Evolutionary conservation across 2,113 vertebrate genomes (phyloP).

Genomic region (Anser brachyrhynchus): DNA sequence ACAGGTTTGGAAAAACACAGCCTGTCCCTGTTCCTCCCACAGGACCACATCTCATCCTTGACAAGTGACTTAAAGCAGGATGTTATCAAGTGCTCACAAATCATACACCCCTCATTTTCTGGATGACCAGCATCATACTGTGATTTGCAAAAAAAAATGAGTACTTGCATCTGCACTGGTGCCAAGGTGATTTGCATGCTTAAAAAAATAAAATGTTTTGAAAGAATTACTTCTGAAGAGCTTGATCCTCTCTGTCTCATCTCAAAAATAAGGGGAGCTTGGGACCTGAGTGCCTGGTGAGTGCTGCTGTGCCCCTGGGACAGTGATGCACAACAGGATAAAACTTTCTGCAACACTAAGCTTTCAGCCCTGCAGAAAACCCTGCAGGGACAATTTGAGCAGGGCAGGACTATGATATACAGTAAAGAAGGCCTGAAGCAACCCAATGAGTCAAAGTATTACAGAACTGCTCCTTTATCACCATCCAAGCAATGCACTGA

Average conservation of each 20-base stretch:
- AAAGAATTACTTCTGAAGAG: not conserved
- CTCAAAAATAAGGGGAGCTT: not conserved
- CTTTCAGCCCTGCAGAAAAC: accelerated
- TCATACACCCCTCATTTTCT: not conserved
- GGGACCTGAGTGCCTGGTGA: not conserved
- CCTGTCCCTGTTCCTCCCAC: not conserved
- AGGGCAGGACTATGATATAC: not conserved
- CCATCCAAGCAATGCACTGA: not conserved
- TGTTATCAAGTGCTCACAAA: not conserved
- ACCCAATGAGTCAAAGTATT: not conserved
- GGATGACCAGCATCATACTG: not conserved
- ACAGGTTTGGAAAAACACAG: not conserved
- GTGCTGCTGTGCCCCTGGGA: not conserved
- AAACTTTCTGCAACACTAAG: not conserved
- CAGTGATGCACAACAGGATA: not conserved
- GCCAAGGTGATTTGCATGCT: not conserved
- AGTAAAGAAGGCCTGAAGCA: not conserved
- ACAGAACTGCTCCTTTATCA: not conserved
- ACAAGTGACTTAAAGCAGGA: not conserved
- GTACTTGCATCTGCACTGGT: not conserved
- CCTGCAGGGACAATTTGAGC: not conserved
- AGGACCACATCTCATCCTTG: not conserved
- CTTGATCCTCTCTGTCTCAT: not conserved
- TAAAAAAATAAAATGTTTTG: not conserved
- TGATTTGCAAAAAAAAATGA: not conserved